A percentile compares a stretch with the other conserved stretches of the same genome.
These are phyloP conservation scores for Ochropacha duplaris DNA, from an alignment of 2,888 invertebrate species.

Conservation along the genomic window DNA sequence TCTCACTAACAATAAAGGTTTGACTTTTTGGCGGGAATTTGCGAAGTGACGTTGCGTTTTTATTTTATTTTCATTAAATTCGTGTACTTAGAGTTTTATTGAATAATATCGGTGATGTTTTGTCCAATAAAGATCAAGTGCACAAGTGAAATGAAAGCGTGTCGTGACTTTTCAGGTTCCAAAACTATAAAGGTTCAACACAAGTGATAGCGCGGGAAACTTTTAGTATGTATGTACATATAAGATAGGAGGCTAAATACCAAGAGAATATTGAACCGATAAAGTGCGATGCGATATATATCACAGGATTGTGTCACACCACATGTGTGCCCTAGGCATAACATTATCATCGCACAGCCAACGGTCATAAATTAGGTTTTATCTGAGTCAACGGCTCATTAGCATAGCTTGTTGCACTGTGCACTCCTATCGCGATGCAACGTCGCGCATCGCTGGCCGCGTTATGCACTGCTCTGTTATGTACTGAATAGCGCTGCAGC, in stretches of 20 bases:
- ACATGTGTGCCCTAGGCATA: slow-evolving; percentile 22
- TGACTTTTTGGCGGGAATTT: too few species aligned
- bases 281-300: not conserved
- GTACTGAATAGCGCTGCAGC: not conserved
- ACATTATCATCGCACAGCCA: slow-evolving; percentile 35
- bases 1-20: too few species aligned
- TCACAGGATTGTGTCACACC: slow-evolving; percentile 11
- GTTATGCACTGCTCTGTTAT: slow-evolving; percentile 29
- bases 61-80: too few species aligned
- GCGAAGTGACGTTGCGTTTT: too few species aligned
- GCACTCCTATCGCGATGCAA: slow-evolving; percentile 59
- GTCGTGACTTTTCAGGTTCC: too few species aligned
- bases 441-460: slow-evolving; percentile 29
- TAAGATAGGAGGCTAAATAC: not conserved
- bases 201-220: too few species aligned
- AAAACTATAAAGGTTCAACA: too few species aligned
- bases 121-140: too few species aligned
- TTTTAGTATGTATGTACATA: too few species aligned
- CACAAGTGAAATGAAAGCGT: too few species aligned
- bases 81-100: too few species aligned
- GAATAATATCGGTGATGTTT: too few species aligned
- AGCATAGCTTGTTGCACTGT: slow-evolving; percentile 60
- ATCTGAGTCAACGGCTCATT: slow-evolving; percentile 69
- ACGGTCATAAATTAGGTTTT: slow-evolving; percentile 64
- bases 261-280: not conserved